Percentiles rank a stretch among this genome's conserved stretches.
phyloP scores from a whole-genome alignment of 1,140 invertebrate species.

The Drosophila tristis region DNA sequence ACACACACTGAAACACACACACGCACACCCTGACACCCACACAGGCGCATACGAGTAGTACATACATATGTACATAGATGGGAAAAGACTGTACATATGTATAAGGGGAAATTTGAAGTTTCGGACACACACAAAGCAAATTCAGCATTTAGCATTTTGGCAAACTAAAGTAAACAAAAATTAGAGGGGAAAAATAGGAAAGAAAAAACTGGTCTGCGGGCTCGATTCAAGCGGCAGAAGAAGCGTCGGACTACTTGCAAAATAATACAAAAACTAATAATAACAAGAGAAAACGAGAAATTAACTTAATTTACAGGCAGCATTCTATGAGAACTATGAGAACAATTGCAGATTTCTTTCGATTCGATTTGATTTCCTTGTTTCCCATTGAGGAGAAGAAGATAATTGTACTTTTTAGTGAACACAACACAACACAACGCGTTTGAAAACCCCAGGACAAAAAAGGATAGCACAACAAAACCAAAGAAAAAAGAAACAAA shows the following conservation, averaged over 20 bases:
- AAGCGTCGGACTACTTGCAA: slow-evolving; percentile 34
- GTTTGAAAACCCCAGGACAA: slow-evolving; percentile 53
- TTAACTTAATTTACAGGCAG: slow-evolving; percentile 78
- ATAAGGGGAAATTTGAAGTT: slow-evolving; percentile 49
- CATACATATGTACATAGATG: slow-evolving; percentile 56
- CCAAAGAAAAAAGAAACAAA: slow-evolving; percentile 45
- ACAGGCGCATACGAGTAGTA: slow-evolving; percentile 28
- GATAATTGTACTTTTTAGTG: slow-evolving; percentile 74
- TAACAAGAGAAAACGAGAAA: slow-evolving; percentile 14
- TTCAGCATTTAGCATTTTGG: slow-evolving; percentile 73
- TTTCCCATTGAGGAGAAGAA: slow-evolving; percentile 43
- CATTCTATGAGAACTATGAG: slow-evolving; percentile 49
- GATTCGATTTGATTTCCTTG: slow-evolving; percentile 34
- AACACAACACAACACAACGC: slow-evolving; percentile 53
- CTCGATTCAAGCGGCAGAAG: slow-evolving; percentile 6
- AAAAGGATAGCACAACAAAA: slow-evolving; percentile 53
- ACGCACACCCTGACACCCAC: slow-evolving; percentile 29
- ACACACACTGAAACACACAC: slow-evolving; percentile 37
- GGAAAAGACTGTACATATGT: slow-evolving; percentile 43
- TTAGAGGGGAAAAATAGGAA: slow-evolving; percentile 10
- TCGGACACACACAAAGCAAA: slow-evolving; percentile 64
- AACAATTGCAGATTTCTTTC: slow-evolving; percentile 38
- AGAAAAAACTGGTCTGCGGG: slow-evolving; percentile 35
- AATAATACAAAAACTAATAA: slow-evolving; percentile 29
- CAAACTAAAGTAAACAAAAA: slow-evolving; percentile 24